These are phyloP conservation scores for Grus americana DNA, from an alignment of 2,113 vertebrate species.

Conservation along the genomic window DNA sequence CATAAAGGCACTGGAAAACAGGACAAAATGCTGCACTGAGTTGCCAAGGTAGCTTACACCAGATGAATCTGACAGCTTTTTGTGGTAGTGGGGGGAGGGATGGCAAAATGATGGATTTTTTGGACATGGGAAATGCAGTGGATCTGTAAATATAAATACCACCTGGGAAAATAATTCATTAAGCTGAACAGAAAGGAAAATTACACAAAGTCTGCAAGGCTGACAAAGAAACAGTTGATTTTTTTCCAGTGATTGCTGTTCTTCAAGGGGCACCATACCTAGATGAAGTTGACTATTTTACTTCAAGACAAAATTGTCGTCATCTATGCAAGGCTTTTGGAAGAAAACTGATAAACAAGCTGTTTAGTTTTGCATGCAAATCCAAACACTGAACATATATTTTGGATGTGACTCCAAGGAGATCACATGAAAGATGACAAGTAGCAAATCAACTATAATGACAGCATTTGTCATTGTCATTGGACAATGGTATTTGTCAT, in stretches of 20 bases:
- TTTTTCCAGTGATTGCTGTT: background rate
- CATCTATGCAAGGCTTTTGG: background rate
- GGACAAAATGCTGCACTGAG: background rate
- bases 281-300: background rate
- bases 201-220: background rate
- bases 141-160: background rate
- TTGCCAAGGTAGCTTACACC: background rate
- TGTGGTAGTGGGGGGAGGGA: background rate
- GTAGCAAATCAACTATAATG: background rate
- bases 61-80: background rate
- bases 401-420: background rate
- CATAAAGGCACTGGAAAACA: background rate
- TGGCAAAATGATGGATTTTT: background rate
- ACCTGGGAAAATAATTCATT: background rate
- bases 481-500: background rate
- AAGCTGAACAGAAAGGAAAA: background rate
- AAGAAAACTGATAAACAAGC: background rate
- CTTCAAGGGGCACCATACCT: background rate
- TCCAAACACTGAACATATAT: background rate
- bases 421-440: background rate
- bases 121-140: background rate
- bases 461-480: background rate
- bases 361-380: background rate
- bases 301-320: background rate
- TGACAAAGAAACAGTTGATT: background rate